Conservation (phyloP, 2,113 vertebrate genomes). For the Eubucco bourcierii region DNA sequence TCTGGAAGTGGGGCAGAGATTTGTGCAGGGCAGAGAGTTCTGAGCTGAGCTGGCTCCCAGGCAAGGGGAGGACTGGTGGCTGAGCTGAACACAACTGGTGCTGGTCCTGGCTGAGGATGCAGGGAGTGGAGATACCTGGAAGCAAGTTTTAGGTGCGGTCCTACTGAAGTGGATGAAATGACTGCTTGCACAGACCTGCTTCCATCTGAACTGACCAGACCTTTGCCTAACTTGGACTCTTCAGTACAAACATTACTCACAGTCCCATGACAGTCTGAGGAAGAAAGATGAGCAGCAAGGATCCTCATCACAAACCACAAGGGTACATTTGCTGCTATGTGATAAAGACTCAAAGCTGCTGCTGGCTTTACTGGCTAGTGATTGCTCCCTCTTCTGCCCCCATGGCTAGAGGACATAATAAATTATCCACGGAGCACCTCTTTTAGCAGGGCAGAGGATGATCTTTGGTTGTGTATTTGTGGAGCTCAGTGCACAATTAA, state of each 20-base stretch:
- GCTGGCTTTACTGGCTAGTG: not conserved
- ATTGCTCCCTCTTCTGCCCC: not conserved
- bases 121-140: not conserved
- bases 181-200: not conserved
- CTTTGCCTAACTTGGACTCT: not conserved
- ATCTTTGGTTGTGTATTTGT: not conserved
- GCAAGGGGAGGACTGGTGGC: not conserved
- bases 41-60: not conserved
- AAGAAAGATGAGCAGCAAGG: not conserved
- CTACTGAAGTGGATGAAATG: not conserved
- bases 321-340: not conserved
- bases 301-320: not conserved
- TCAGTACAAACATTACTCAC: not conserved
- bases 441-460: not conserved
- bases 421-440: not conserved
- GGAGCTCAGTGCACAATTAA: slow-evolving; percentile 11
- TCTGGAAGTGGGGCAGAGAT: not conserved
- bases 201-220: not conserved
- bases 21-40: not conserved
- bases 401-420: not conserved
- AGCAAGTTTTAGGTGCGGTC: not conserved
- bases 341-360: not conserved
- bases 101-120: not conserved
- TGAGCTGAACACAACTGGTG: not conserved
- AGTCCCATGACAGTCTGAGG: not conserved